Evolutionary conservation across 37 sponge, comb jelly and placozoan species (phyloP), one percentile per base, ranked within the genome.

Genomic region (Beroe ovata): DNA sequence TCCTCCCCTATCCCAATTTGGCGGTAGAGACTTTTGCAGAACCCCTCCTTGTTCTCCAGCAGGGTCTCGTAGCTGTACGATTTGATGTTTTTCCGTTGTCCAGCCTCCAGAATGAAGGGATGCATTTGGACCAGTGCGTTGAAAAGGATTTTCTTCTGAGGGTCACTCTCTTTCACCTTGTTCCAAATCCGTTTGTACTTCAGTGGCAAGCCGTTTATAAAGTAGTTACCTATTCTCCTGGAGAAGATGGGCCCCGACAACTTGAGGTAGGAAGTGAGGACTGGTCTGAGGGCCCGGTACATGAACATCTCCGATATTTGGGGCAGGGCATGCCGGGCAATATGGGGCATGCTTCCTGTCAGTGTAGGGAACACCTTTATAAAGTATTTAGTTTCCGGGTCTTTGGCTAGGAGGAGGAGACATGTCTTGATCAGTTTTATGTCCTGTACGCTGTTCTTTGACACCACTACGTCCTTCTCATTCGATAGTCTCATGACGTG

Each of bases 61-160:
- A 62, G 63, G 29, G 63, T n/a, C 63, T 62, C 63, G 63, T 62
- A 62, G 29, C 21, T 62, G 29, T 62, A 62, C 63, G 63, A 20
- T 62, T 28, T 25, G 23, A 62, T 20, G 29, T 62, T 25, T 4
- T 20, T 28, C 63, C 63, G 8, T 4, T 20, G 4, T 28, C 4
- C 4, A 62, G 63, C 63, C 63, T 62, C 63, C 22, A 28, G 28
- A 4, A 62, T 62, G 63, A 28, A 62, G 6, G 63, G 23, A 23
- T 25, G 54, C 54, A 47, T 47, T 47, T 47, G 54, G 11, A 11
- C 54, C 11, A 47, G 54, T 16, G 54, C 54, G 11, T 47, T 47
- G 54, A 47, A 47, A 11, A 47, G 54, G 11, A 47, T 16, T 11
- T 47, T 47, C 54, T 47, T 47, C 54, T 11, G 54, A 16, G 54